Conservation (phyloP, 2,113 vertebrate species). For the Chlamydotis undulata region DNA sequence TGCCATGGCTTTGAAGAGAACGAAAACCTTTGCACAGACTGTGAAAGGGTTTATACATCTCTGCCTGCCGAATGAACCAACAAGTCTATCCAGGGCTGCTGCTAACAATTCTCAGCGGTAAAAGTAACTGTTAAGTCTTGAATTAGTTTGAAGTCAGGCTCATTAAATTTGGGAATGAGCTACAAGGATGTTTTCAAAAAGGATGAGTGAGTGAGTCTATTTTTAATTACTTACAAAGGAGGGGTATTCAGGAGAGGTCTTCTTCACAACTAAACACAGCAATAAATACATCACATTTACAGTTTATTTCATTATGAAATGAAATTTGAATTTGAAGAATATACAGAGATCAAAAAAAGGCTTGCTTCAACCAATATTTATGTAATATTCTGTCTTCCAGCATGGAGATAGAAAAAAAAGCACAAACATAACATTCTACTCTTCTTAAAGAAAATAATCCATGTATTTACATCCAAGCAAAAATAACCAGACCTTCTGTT, state of each 20-base stretch:
- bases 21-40: neutral
- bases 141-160: slow-evolving; percentile 21
- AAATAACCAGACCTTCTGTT: slow-evolving; percentile 12
- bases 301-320: neutral
- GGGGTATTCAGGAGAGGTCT: neutral
- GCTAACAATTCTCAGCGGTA: neutral
- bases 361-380: neutral
- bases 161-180: neutral
- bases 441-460: neutral
- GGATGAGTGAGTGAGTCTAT: neutral
- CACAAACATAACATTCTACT: neutral
- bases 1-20: neutral
- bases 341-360: neutral
- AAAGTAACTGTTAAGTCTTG: neutral
- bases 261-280: neutral
- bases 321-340: neutral
- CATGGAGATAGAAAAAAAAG: neutral
- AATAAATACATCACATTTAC: neutral
- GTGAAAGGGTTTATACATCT: neutral
- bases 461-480: neutral
- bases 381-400: neutral
- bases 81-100: neutral
- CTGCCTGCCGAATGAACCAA: neutral
- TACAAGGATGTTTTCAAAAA: slow-evolving; percentile 26
- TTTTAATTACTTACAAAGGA: slow-evolving; percentile 41